These are phyloP conservation scores for Edolisoma coerulescens DNA, from an alignment of 2,113 vertebrate species.

Conservation along the genomic window DNA sequence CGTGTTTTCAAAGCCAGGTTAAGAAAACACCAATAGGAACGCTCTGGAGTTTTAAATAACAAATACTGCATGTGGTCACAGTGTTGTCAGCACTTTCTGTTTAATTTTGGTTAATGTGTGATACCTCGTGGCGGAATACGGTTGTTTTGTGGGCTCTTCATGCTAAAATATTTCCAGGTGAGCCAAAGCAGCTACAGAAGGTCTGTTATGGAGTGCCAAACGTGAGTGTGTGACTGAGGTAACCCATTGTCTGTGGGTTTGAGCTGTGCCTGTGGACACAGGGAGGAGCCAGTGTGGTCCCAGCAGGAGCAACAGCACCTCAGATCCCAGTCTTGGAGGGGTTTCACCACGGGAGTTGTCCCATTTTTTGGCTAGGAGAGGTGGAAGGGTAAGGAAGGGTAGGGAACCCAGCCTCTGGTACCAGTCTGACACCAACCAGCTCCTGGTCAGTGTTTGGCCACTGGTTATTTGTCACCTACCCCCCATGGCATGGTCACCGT, in stretches of 20 bases:
- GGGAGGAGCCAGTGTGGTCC: neutral
- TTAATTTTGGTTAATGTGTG: neutral
- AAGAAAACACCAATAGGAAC: neutral
- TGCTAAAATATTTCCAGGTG: neutral
- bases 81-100: neutral
- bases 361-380: neutral
- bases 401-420: neutral
- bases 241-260: accelerated
- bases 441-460: neutral
- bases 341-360: neutral
- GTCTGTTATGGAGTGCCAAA: neutral
- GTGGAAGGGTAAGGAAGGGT: neutral
- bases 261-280: neutral
- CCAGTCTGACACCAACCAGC: accelerated
- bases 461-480: neutral
- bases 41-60: neutral
- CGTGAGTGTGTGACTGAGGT: neutral
- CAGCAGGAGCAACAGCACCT: neutral
- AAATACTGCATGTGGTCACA: neutral
- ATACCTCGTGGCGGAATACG: neutral
- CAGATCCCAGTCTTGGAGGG: neutral
- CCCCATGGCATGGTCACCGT: neutral
- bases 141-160: neutral
- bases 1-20: neutral
- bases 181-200: neutral